Evolutionary conservation across 2,888 invertebrate genomes (phyloP), one percentile per base, ranked within the genome.

Genomic region (Peribatodes rhomboidaria): DNA sequence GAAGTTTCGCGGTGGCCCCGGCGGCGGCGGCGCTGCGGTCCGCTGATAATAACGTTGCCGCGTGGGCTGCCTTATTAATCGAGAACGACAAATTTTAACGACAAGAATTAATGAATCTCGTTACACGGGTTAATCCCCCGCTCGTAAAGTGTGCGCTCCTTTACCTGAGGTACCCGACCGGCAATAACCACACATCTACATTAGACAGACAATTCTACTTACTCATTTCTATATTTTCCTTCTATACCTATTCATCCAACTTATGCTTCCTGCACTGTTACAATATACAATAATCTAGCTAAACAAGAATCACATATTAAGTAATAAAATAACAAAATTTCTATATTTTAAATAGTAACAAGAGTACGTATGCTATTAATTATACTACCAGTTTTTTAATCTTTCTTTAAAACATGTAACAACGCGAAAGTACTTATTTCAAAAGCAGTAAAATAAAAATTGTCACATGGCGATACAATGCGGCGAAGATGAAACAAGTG

Each of bases 81-180:
- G 94, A 91, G 92, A 92, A 93, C 94, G 93, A 94, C 94, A 93
- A 94, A 94, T 94, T 94, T 94, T 94, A 94, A 94, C 94, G 94
- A 94, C 94, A 94, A 92, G 93, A 93, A 94, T 93, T 94, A 94
- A 94, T 93, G 94, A 93, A 93, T 93, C 94, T 94, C 93, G 92
- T 94, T 94, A 94, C 92, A 91, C 83, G 93, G 94, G 94, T 94
- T 94, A 94, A 94, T 94, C 93, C 91, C 88, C 81, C 82, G 89
- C 85, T 92, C 94, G 94, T 94, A 93, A 93, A 94, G 90, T 89
- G 89, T 88, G 83, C 86, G 83, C 86, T 86, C 89, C 86, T 79
- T 90, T 88, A 87, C 90, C 89, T 87, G 89, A 89, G 91, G 89
- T 88, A 87, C 82, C 82, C 84, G 83, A 83, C 86, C 82, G 77